Conservation (phyloP, 92 coral and sea anemone species). For the Actinernus sp. region DNA sequence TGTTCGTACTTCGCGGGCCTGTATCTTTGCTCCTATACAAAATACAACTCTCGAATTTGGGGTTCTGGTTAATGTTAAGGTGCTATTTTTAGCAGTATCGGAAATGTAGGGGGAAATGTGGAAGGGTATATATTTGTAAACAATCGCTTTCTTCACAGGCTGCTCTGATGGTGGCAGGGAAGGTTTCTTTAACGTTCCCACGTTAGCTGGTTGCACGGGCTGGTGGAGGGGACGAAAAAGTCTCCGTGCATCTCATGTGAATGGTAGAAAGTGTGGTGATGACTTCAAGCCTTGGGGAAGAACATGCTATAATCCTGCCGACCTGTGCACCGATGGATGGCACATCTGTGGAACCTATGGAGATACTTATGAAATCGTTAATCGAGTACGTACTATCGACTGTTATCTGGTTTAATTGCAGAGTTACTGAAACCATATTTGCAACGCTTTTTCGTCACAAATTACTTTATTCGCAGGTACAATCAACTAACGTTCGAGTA, state of each 20-base stretch:
- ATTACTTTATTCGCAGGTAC: no score
- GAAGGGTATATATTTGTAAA: no score
- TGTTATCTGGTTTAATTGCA: no score
- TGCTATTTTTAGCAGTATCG: no score
- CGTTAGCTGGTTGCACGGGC: slow-evolving; percentile 83
- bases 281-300: slow-evolving; percentile 58
- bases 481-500: no score
- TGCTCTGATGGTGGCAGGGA: slow-evolving; percentile 87
- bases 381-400: slow-evolving; percentile 91
- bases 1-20: no score
- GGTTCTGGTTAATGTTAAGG: no score
- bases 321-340: slow-evolving; percentile 86
- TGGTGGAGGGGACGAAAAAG: slow-evolving; percentile 76
- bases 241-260: slow-evolving; percentile 63
- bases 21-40: no score
- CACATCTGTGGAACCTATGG: slow-evolving; percentile 92
- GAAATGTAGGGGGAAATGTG: no score
- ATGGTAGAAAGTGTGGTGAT: slow-evolving; percentile 74
- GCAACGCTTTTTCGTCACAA: no score
- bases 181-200: slow-evolving; percentile 81
- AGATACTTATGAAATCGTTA: slow-evolving; percentile 68
- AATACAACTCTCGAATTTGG: no score
- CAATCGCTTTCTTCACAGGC: slow-evolving; percentile 22
- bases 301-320: slow-evolving; percentile 66
- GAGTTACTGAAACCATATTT: no score